These are phyloP conservation scores for Caenorhabditis virilis DNA, from an alignment of 2,888 invertebrate species.

Conservation along the genomic window DNA sequence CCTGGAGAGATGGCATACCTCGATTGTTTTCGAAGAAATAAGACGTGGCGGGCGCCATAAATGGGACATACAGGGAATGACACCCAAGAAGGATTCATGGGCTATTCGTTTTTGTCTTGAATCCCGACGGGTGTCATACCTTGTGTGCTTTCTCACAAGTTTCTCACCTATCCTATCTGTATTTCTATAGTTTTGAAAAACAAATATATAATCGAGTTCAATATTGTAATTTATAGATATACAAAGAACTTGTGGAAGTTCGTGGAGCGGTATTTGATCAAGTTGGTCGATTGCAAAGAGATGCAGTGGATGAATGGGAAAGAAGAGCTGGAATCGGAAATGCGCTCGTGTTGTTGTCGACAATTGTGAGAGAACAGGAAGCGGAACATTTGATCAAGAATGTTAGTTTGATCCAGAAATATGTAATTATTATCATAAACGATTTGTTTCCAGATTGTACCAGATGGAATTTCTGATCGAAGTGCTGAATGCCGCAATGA, in stretches of 20 bases:
- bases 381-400: slow-evolving; percentile 38
- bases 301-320: slow-evolving; percentile 86
- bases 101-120: background rate
- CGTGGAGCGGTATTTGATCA: slow-evolving; percentile 77
- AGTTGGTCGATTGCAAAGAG: slow-evolving; percentile 83
- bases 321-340: slow-evolving; percentile 82
- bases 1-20: too few species aligned
- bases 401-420: slow-evolving; percentile 6
- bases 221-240: slow-evolving; percentile 17
- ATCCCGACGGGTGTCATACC: background rate
- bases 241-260: slow-evolving; percentile 57
- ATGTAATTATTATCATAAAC: background rate
- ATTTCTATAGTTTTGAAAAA: background rate
- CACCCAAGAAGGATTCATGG: background rate
- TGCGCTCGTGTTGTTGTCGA: slow-evolving; percentile 21
- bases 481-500: slow-evolving; percentile 79
- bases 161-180: too few species aligned
- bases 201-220: slow-evolving; percentile 32
- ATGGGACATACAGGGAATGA: background rate
- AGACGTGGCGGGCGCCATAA: background rate
- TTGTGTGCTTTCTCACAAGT: background rate
- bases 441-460: slow-evolving; percentile 74
- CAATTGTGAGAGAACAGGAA: slow-evolving; percentile 21
- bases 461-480: slow-evolving; percentile 84
- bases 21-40: background rate